Evolutionary conservation across 2,797 vertebrate genomes (phyloP).

Genomic region (Pterois miles): DNA sequence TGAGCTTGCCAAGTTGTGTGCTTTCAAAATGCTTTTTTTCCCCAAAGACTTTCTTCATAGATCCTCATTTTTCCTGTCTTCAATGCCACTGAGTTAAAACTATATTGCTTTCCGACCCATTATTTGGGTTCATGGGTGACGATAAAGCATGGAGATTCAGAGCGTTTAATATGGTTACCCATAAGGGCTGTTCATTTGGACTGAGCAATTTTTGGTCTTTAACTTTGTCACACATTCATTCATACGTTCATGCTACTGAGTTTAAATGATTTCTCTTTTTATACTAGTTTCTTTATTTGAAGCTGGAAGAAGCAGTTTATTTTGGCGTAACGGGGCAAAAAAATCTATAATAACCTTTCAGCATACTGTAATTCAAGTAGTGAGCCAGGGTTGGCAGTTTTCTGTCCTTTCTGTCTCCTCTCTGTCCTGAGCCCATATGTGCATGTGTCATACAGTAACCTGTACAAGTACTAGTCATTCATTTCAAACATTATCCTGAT

Average conservation of each 20-base stretch:
- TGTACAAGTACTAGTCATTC: too few species aligned
- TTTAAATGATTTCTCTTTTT: constrained; percentile 20
- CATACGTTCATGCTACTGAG: neutral
- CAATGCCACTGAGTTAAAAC: neutral
- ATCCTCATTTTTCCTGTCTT: neutral
- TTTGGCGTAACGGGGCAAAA: too few species aligned
- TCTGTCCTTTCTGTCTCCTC: too few species aligned
- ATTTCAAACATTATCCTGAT: too few species aligned
- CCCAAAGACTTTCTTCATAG: neutral
- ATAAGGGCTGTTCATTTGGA: constrained; percentile 49
- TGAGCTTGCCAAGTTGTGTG: constrained; percentile 17
- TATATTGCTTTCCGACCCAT: neutral
- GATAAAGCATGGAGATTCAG: neutral
- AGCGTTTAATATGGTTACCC: constrained; percentile 38
- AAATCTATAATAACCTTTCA: too few species aligned
- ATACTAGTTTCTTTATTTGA: constrained; percentile 14
- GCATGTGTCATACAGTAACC: too few species aligned
- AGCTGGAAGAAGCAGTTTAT: too few species aligned
- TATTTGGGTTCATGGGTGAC: constrained; percentile 15
- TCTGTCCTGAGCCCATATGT: too few species aligned
- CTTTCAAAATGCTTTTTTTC: constrained; percentile 15
- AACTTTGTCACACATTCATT: neutral
- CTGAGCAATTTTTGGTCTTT: neutral
- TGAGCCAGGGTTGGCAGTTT: too few species aligned
- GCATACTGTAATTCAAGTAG: too few species aligned